These are phyloP conservation scores for Nycteola revayana DNA, from an alignment of 2,888 invertebrate species.

Conservation along the genomic window DNA sequence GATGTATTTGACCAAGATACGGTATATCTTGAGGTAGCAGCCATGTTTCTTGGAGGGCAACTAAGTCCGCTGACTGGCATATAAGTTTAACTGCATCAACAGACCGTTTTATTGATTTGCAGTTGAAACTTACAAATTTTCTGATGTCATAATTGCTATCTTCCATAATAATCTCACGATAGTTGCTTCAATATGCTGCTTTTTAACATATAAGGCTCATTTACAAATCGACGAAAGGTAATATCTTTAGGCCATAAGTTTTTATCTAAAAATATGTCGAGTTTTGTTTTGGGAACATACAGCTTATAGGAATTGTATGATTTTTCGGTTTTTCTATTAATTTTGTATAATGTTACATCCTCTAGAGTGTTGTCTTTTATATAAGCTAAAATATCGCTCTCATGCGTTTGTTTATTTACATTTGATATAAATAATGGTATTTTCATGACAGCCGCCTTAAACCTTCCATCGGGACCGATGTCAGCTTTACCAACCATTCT, in stretches of 20 bases:
- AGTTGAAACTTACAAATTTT: neutral
- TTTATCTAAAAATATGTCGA: constrained; percentile 15
- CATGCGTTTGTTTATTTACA: constrained; percentile 12
- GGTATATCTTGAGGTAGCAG: constrained; percentile 8
- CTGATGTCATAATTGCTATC: neutral
- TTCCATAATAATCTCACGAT: neutral
- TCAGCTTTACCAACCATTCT: neutral
- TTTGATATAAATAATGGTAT: constrained; percentile 22
- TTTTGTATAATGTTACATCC: constrained; percentile 14
- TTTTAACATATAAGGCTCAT: no score
- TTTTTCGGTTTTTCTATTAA: constrained; percentile 14
- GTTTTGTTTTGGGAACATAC: constrained; percentile 19
- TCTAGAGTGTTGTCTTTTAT: constrained; percentile 11
- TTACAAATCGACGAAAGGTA: constrained; percentile 15
- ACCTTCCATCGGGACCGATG: constrained; percentile 5
- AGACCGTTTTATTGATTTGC: constrained; percentile 13
- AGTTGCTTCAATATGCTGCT: constrained; percentile 11
- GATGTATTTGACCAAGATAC: constrained; percentile 1
- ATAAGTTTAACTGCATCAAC: constrained; percentile 12
- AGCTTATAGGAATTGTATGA: constrained; percentile 19
- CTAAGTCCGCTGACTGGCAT: constrained; percentile 8
- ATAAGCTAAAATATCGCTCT: constrained; percentile 17
- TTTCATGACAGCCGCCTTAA: constrained; percentile 22
- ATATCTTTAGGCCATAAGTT: constrained; percentile 28
- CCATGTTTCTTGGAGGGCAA: constrained; percentile 8